Base-by-base conservation (phyloP, 2,113 vertebrate genomes). In the Parus major region DNA sequence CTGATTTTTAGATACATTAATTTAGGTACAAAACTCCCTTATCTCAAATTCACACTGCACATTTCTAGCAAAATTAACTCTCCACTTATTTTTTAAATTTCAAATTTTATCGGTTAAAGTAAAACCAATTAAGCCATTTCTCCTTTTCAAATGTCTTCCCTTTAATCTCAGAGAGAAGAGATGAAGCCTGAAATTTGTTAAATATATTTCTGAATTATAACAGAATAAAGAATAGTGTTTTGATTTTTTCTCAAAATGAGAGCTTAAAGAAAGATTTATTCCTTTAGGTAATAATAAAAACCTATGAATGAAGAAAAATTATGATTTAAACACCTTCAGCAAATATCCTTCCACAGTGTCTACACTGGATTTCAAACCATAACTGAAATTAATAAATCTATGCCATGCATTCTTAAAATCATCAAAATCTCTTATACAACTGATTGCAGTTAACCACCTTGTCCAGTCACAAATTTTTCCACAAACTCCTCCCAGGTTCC, bases 401-500 rank as follows among this genome's bases (percentile, higher is more conserved):
- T 75, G 39, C 10, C 0, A 23, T 11, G 5, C 10, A 28, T 81
- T 94, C 75, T 52, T 90, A 93, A 84, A 93, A 75, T 47, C 0
- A 52, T 36, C 11, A 73, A 61, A 72, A 42, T 72, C 22, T 63
- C 31, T 29, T 82, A 7, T 25, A 52, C 15, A 66, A 44, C 29
- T 70, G 9, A 24, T 89, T 68, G 36, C 41, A 63, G 21, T 66
- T 50, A 41, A 84, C 96, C 35, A 98, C 98, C 90, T 81, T 98
- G 98, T 88, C 98, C 98, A 5, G 92, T 52, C 95, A 98, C 96
- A 91, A 98, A 99, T 57, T 85, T 93, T 50, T 98, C 94, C 11
- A 98, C 28, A 61, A 96, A 99, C 27, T 96, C 98, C 33, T 97
- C 98, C 98, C 98, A 98, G n/a, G 98, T 98, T 75, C 97, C 98